Percentiles rank a stretch among this genome's conserved stretches.
Evolutionary conservation across 2,797 vertebrate genomes (phyloP).

Genomic region (Sciurus vulgaris): DNA sequence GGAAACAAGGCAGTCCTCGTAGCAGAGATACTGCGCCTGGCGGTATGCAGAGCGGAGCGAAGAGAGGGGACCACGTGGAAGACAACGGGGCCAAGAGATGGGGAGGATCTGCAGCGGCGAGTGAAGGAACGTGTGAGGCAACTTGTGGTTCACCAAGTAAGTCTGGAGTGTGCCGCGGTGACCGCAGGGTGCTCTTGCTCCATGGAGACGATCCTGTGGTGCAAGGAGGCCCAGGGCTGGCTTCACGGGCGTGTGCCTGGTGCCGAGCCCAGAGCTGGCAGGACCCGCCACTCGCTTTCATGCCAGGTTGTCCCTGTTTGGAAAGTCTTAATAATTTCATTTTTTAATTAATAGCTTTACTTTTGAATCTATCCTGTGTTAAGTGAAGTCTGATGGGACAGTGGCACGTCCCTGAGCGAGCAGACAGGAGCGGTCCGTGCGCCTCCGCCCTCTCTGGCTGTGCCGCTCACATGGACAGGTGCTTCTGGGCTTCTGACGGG

Average conservation of each 20-base stretch:
- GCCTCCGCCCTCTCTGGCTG: background rate
- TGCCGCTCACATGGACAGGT: too few species aligned
- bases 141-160: background rate
- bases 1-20: background rate
- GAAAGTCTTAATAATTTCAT: background rate
- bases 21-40: background rate
- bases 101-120: too few species aligned
- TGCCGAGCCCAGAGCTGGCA: background rate
- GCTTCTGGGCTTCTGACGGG: background rate
- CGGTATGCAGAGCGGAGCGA: background rate
- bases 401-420: too few species aligned
- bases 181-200: background rate
- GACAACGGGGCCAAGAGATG: background rate
- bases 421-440: too few species aligned
- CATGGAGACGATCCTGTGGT: background rate
- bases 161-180: background rate
- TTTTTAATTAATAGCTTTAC: background rate
- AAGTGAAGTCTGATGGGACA: background rate
- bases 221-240: background rate
- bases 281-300: background rate
- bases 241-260: background rate
- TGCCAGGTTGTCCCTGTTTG: background rate
- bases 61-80: too few species aligned
- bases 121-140: accelerated
- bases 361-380: background rate